Evolutionary conservation across 2,888 invertebrate species (phyloP), one percentile per base, ranked within the genome.

Genomic region (Choristoneura rosaceana): DNA sequence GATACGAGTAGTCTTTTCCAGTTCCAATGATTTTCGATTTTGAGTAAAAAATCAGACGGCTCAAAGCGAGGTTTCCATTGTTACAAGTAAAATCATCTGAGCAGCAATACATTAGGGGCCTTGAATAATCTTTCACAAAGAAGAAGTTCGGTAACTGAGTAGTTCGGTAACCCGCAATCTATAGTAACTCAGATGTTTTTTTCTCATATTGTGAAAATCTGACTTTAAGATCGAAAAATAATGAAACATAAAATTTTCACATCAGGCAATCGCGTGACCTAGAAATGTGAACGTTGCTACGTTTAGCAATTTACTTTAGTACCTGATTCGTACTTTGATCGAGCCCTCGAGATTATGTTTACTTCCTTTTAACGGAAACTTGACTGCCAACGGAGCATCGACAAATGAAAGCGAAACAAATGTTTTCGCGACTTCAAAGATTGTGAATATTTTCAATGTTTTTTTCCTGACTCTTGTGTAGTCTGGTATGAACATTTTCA

Each of bases 271-370:
- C 9, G 52, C 52, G 9, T 8, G 52, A 15, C 52, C 17, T 17
- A 17, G 52, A 17, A 52, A 9, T 52, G 52, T 52, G 2, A 52
- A 15, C 52, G 52, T 9, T 52, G 15, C 4, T 52, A 52, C 17
- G 58, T 64, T 17, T 38, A 63, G 17, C 63, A 64, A 70, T 59
- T 58, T 62, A 63, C 25, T 55, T 25, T 25, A 25, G 62, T 69
- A 45, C 63, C 33, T 38, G 58, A 10, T 33, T 58, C 38, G 59
- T 65, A 60, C 38, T 65, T 65, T 50, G 70, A 70, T 70, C 65
- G 41, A 60, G 50, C 59, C 65, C 25, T 14, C 33, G 41, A 65
- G 59, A 70, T 70, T 70, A 63, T 60, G 41, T 65, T 70, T 70
- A 60, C 65, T 70, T 59, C 65, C 59, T 60, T 59, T 63, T 10